Conservation (phyloP, 1,140 invertebrate species). For the Cardiocondyla obscurior region DNA sequence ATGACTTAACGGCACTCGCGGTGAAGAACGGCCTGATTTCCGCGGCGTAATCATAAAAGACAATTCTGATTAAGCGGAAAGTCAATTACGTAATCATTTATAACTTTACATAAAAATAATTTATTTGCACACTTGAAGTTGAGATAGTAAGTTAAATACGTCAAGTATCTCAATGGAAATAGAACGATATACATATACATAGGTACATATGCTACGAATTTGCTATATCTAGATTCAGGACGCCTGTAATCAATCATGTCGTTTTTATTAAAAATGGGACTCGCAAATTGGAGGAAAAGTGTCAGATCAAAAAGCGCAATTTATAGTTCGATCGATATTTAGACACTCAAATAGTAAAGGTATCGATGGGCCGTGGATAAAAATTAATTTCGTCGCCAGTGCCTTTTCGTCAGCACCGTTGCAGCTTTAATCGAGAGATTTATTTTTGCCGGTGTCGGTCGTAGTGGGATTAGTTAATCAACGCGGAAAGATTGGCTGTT, state of each 20-base stretch:
- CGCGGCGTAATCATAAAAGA: not conserved
- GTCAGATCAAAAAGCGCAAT: not conserved
- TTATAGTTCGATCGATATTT: constrained; percentile 17
- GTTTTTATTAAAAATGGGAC: not conserved
- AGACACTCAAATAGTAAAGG: not conserved
- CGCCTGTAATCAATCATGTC: not conserved
- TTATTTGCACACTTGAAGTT: no score
- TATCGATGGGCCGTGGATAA: not conserved
- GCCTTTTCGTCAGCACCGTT: constrained; percentile 3
- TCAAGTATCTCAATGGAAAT: no score
- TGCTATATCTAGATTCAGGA: not conserved
- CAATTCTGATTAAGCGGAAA: no score
- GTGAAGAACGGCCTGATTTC: not conserved
- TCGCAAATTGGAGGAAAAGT: not conserved
- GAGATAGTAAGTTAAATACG: no score
- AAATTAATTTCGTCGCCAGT: constrained; percentile 13
- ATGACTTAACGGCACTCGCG: not conserved
- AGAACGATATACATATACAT: not conserved
- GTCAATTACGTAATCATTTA: not conserved
- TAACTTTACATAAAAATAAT: no score
- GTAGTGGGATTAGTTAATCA: constrained; percentile 52
- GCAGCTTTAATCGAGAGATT: constrained; percentile 41
- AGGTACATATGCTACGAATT: no score
- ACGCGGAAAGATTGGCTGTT: constrained; percentile 47
- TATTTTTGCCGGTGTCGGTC: constrained; percentile 37